phyloP scores from a whole-genome alignment of 2,797 vertebrate species.

The Periparus ater region DNA sequence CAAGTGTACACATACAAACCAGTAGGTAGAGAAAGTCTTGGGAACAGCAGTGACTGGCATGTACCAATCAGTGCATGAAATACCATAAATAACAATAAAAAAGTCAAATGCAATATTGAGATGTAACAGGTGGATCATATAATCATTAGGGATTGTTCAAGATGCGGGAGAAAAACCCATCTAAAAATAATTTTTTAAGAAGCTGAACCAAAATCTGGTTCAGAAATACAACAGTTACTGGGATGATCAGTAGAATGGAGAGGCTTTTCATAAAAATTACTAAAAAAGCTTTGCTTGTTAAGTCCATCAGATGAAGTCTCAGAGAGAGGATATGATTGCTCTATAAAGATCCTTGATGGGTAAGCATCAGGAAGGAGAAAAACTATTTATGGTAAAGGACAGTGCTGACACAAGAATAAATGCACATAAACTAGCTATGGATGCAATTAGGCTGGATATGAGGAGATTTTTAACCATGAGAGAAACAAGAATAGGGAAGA shows the following conservation, averaged over 20 bases:
- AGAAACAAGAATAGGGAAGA: background rate
- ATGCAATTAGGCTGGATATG: conserved; percentile 32
- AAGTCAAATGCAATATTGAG: background rate
- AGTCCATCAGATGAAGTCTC: conserved; percentile 6
- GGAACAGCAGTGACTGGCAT: background rate
- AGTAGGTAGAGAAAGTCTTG: background rate
- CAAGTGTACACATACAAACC: background rate
- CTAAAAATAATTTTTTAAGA: background rate
- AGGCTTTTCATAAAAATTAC: background rate
- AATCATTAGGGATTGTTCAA: background rate
- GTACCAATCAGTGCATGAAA: background rate
- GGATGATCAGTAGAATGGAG: background rate
- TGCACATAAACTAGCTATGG: conserved; percentile 11
- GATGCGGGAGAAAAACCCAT: background rate
- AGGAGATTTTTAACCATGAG: conserved; percentile 31
- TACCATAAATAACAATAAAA: background rate
- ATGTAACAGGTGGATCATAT: background rate
- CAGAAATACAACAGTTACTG: background rate
- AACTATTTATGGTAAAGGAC: conserved; percentile 63
- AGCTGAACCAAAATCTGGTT: background rate
- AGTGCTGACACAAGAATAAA: conserved; percentile 57
- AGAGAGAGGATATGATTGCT: conserved; percentile 19
- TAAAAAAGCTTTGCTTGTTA: conserved; percentile 20
- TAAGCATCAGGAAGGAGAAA: conserved; percentile 40
- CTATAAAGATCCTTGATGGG: conserved; percentile 25